Base-by-base conservation (phyloP, 2,888 invertebrate genomes). In the Ophonus ardosiacus region DNA sequence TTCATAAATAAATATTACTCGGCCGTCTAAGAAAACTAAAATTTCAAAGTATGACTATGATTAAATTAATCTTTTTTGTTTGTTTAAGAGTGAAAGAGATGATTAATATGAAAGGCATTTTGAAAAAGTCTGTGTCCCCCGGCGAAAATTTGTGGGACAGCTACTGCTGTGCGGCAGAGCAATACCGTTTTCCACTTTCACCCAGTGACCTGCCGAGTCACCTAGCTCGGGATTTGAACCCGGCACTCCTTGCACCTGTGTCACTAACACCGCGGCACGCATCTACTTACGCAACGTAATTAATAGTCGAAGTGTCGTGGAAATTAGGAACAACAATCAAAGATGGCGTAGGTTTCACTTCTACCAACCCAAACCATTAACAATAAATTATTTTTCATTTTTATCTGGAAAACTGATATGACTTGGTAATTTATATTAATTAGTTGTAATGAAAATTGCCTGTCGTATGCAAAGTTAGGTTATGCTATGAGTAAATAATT, bases 191-290 rank as follows among this genome's bases (percentile, higher is more conserved):
- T 83, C 83, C 83, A 83, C 83, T 83, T 83, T 83, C 83, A 83
- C 83, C 83, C 38, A 83, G 76, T 83, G 76, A 83, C 83, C 83
- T 51, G 83, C 76, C 40, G 76, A 61, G 74, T 61, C 59, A 71
- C n/a, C 31, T 65, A 56, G 76, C 38, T 61, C 76, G 76, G 83
- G 83, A 83, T 71, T 59, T 83, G 83, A 83, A 83, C 83, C 83
- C 83, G 83, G 76, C 83, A 83, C 83, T 83, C 83, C 83, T 76
- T 76, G 61, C 56, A 71, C 83, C 83, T 83, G 83, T 83, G 51
- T 83, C 83, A 76, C 78, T 21, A 57, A 57, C 56, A 78, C 31
- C 59, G 21, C 51, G 31, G 15, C 83, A 83, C 40, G 43, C 83
- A 76, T 83, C 68, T 68, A 31, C 68, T 68, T 68, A 68, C 68